Percentiles rank a stretch among this genome's conserved stretches.
phyloP scores from a whole-genome alignment of 1,140 invertebrate species.

The Zophobas atratus region DNA sequence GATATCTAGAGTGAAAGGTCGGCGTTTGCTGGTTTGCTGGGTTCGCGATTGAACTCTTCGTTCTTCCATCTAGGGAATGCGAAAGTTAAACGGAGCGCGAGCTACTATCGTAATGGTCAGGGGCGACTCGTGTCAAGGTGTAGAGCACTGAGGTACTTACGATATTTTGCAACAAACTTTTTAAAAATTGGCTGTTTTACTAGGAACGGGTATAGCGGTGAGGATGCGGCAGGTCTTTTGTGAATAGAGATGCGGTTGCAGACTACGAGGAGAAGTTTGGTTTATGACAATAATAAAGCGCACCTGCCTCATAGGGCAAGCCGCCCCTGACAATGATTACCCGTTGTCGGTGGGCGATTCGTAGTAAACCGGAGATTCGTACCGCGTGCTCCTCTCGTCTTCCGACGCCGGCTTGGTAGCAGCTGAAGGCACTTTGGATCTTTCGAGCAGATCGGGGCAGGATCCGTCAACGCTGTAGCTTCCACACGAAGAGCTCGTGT shows the following conservation, averaged over 20 bases:
- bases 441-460: slow-evolving; percentile 69
- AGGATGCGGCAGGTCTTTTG: no score
- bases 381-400: slow-evolving; percentile 79
- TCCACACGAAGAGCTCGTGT: slow-evolving; percentile 78
- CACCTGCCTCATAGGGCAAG: no score
- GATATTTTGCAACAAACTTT: no score
- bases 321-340: slow-evolving; percentile 62
- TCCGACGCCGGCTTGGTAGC: slow-evolving; percentile 72
- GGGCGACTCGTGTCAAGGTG: no score
- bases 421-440: slow-evolving; percentile 66
- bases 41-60: neutral
- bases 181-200: no score
- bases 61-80: neutral
- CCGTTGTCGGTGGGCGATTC: slow-evolving; percentile 83
- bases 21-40: slow-evolving; percentile 5
- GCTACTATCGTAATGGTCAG: no score
- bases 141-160: no score
- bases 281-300: no score
- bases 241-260: no score
- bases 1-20: slow-evolving; percentile 80
- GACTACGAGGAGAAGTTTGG: no score
- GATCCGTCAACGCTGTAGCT: slow-evolving; percentile 76
- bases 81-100: no score
- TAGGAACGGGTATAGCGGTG: no score
- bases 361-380: slow-evolving; percentile 85